Evolutionary conservation across 37 sponge, comb jelly and placozoan genomes (phyloP), one percentile per base, ranked within the genome.

Genomic region (Mnemiopsis leidyi): DNA sequence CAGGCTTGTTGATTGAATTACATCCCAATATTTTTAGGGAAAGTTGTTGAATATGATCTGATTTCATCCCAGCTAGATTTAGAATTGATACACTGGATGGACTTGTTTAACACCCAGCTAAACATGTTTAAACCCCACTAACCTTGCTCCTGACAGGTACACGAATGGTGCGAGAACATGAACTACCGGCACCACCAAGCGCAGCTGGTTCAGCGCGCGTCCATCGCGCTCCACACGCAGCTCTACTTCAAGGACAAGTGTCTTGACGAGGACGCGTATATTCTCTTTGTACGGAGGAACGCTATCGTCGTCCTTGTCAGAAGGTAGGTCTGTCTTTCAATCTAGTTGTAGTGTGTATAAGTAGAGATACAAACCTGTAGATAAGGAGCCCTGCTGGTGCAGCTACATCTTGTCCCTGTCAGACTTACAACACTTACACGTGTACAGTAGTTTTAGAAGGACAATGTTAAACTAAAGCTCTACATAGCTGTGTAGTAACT

Each of bases 171-270:
- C 39, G 95, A 97, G 93, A 93, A 95, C 36, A 95, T 97, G 94
- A 98, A 98, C 93, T 83, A 94, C 68, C 82, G 99, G 0, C 99
- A 98, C 94, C 94, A 95, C 93, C 97, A 95, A 94, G 99, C 97
- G 7, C 99, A 98, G 94, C 94, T 95, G 26, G 99, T 96, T 0
- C 94, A 94, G 35, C 25, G 99, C 32, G 95, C 99, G 32, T 97
- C 97, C 38, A 92, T 98, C 24, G 92, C 93, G 29, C 97, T 98
- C 26, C 95, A 96, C 93, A 96, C 99, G 0, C 94, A 94, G 92
- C 93, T 98, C 35, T 97, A 95, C 94, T 96, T 98, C 95, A 95
- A 95, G 69, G 95, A 94, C 36, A 77, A 83, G n/a, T 71, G 75
- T 0, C 36, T 69, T 0, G 88, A 82, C 3, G 96, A 96, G 36